These are phyloP conservation scores for Microhierax caerulescens DNA, from an alignment of 2,797 vertebrate genomes.

Conservation along the genomic window DNA sequence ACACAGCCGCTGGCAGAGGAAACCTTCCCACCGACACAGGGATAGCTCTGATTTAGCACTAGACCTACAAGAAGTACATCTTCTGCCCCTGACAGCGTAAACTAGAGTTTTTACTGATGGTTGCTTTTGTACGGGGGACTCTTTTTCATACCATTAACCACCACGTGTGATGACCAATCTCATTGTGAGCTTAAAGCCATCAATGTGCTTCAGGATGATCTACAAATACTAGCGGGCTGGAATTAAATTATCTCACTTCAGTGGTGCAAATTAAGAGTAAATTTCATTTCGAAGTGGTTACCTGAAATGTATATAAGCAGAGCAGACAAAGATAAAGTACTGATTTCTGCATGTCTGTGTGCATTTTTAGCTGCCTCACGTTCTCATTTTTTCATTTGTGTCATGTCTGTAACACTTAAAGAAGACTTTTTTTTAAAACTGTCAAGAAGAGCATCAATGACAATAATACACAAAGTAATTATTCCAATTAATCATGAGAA, in stretches of 20 bases:
- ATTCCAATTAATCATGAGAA: not conserved
- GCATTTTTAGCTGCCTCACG: not conserved
- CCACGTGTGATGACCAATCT: not conserved
- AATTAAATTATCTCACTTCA: not conserved
- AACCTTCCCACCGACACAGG: not conserved
- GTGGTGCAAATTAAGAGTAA: not conserved
- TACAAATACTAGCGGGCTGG: not conserved
- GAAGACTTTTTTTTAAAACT: not conserved
- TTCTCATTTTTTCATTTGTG: not conserved
- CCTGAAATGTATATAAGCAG: not conserved
- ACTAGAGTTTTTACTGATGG: not conserved
- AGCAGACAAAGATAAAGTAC: not conserved
- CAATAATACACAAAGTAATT: not conserved
- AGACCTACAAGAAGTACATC: not conserved
- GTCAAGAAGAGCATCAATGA: not conserved
- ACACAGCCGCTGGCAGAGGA: not conserved
- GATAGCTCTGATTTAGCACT: not conserved
- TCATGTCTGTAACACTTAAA: not conserved
- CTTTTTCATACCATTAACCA: not conserved
- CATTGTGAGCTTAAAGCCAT: not conserved
- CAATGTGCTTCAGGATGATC: not conserved
- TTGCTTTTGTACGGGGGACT: not conserved
- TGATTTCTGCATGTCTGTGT: not conserved
- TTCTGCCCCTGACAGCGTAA: not conserved
- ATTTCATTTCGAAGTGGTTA: not conserved